Conservation (phyloP, 92 coral and sea anemone genomes). For the Palythoa heliodiscus region DNA sequence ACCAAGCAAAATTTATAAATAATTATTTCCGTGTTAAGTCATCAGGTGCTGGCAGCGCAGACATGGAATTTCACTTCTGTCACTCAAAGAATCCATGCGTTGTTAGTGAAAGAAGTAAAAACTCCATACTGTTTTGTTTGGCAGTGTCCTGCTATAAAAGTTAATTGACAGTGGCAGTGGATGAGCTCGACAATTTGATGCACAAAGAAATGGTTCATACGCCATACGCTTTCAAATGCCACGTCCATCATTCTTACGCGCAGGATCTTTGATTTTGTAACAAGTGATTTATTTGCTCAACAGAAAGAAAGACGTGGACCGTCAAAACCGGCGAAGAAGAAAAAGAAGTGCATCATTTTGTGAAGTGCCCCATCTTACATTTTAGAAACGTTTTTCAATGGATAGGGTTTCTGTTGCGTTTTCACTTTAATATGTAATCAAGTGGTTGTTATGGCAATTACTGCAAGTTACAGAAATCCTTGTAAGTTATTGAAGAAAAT, state of each 20-base stretch:
- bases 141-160: neutral
- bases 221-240: neutral
- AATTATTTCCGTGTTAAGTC: neutral
- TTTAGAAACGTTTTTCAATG: slow-evolving; percentile 41
- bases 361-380: slow-evolving; percentile 38
- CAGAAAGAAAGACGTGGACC: slow-evolving; percentile 97
- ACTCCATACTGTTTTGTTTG: neutral
- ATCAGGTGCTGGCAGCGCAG: neutral
- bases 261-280: slow-evolving; percentile 20
- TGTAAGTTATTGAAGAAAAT: slow-evolving; percentile 14
- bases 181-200: slow-evolving; percentile 25
- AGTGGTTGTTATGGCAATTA: neutral
- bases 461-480: neutral
- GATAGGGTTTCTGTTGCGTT: slow-evolving; percentile 13
- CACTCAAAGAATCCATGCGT: slow-evolving; percentile 22
- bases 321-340: slow-evolving; percentile 59
- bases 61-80: slow-evolving; percentile 14
- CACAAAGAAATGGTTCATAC: neutral
- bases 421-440: neutral
- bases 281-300: slow-evolving; percentile 40
- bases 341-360: slow-evolving; percentile 84
- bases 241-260: neutral
- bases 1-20: neutral
- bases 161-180: neutral
- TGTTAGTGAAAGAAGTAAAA: slow-evolving; percentile 17